phyloP scores from a whole-genome alignment of 2,797 vertebrate genomes.

The Sebastolobus altivelis region DNA sequence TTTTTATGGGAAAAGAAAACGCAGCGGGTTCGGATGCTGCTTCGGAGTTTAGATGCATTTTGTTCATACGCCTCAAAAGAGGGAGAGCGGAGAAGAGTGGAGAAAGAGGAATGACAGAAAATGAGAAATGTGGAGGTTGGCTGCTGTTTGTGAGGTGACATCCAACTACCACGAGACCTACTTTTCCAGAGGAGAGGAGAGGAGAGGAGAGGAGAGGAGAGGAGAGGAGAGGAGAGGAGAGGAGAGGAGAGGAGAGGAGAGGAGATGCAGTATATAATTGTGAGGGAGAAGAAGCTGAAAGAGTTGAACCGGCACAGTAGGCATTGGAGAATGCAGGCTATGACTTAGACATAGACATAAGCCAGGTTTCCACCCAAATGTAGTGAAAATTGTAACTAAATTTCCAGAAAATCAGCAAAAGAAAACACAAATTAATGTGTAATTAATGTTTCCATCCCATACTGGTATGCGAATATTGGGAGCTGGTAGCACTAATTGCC shows the following conservation, averaged over 20 bases:
- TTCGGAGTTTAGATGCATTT: conserved; percentile 64
- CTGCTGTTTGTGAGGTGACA: conserved; percentile 59
- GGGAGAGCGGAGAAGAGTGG: conserved; percentile 9
- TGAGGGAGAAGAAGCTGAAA: conserved; percentile 31
- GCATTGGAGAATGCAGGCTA: neutral
- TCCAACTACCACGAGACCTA: conserved; percentile 55
- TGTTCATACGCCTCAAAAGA: conserved; percentile 33
- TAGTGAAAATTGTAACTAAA: neutral
- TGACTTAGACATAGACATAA: neutral
- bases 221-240: too few species aligned
- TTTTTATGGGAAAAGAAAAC: conserved; percentile 50
- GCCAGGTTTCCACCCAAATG: neutral
- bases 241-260: neutral
- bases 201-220: neutral
- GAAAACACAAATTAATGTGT: neutral
- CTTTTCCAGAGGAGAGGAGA: conserved; percentile 10
- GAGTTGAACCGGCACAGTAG: conserved; percentile 16
- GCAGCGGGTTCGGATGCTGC: conserved; percentile 29
- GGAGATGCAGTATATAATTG: conserved; percentile 26
- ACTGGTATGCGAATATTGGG: neutral
- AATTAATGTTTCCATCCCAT: neutral
- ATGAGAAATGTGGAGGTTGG: conserved; percentile 56
- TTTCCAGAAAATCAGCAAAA: neutral
- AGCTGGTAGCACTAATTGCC: neutral
- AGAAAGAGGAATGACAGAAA: conserved; percentile 42